phyloP scores from a whole-genome alignment of 1,140 invertebrate species.

The Medauroidea extradentata region DNA sequence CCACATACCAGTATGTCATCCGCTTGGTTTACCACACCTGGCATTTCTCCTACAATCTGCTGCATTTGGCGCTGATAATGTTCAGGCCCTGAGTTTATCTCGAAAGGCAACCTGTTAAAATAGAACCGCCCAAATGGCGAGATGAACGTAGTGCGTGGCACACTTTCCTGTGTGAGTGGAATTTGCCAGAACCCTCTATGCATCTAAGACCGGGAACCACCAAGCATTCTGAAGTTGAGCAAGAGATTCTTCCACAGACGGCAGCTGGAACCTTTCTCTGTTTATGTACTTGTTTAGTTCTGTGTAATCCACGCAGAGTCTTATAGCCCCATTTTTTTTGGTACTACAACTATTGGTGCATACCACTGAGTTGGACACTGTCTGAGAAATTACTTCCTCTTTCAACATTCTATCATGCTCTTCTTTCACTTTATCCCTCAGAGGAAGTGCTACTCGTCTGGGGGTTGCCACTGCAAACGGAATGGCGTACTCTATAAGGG shows the following conservation, averaged over 20 bases:
- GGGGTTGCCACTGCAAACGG: slow-evolving; percentile 20
- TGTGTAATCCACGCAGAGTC: slow-evolving; percentile 42
- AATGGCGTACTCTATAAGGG: no score
- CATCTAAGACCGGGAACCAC: slow-evolving; percentile 20
- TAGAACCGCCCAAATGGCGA: slow-evolving; percentile 24
- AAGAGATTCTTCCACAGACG: slow-evolving; percentile 1
- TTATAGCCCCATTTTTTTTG: slow-evolving; percentile 36
- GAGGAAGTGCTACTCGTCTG: slow-evolving; percentile 30
- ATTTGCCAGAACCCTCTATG: slow-evolving; percentile 24
- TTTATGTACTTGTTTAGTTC: slow-evolving; percentile 30
- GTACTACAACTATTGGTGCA: slow-evolving; percentile 39
- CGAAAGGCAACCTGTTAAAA: slow-evolving; percentile 20
- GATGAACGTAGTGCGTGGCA: slow-evolving; percentile 21
- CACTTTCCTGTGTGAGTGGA: slow-evolving; percentile 15
- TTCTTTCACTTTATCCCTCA: slow-evolving; percentile 24
- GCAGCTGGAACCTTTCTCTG: slow-evolving; percentile 19
- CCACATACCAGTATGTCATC: no score
- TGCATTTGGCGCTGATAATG: neutral
- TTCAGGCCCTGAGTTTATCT: slow-evolving; percentile 18
- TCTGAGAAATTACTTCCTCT: slow-evolving; percentile 30
- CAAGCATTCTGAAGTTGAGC: slow-evolving; percentile 6
- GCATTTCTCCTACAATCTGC: neutral
- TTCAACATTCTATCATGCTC: slow-evolving; percentile 25
- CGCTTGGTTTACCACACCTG: no score
- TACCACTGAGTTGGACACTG: slow-evolving; percentile 40